Evolutionary conservation across 2,888 invertebrate genomes (phyloP).

Genomic region (Poecilobothrus nobilitatus): DNA sequence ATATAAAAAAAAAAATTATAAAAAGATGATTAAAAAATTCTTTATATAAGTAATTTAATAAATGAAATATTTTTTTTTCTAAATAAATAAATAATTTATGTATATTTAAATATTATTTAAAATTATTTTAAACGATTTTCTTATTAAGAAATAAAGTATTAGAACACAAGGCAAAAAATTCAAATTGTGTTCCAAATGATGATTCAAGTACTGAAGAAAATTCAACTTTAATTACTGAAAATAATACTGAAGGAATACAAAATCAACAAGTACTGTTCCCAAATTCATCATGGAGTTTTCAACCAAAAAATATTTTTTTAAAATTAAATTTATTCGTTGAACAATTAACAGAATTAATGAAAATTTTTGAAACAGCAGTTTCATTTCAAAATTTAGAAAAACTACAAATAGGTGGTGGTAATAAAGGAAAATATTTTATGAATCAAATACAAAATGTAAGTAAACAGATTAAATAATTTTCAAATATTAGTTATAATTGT

Average conservation of each 20-base stretch:
- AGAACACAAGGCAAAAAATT: slow-evolving; percentile 32
- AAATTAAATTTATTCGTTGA: slow-evolving; percentile 56
- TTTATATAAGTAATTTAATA: no score
- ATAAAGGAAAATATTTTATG: slow-evolving; percentile 36
- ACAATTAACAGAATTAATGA: slow-evolving; percentile 57
- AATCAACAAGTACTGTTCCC: slow-evolving; percentile 45
- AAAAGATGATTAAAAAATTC: no score
- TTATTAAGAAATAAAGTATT: slow-evolving; percentile 30
- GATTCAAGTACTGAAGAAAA: not conserved
- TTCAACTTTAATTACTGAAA: slow-evolving; percentile 28
- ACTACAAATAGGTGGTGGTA: slow-evolving; percentile 63
- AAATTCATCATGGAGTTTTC: slow-evolving; percentile 57
- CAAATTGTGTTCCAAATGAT: not conserved
- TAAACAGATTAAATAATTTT: slow-evolving; percentile 9
- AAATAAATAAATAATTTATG: no score
- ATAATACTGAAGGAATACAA: slow-evolving; percentile 48
- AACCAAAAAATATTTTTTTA: slow-evolving; percentile 62
- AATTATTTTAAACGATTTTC: no score
- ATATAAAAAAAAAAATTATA: no score
- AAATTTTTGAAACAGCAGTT: slow-evolving; percentile 64
- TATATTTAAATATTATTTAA: no score
- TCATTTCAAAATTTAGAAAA: slow-evolving; percentile 85
- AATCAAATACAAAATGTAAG: slow-evolving; percentile 34
- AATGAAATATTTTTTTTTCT: no score
- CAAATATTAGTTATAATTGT: not conserved